phyloP scores from a whole-genome alignment of 2,797 vertebrate genomes.

The Cichlasoma orientale region DNA sequence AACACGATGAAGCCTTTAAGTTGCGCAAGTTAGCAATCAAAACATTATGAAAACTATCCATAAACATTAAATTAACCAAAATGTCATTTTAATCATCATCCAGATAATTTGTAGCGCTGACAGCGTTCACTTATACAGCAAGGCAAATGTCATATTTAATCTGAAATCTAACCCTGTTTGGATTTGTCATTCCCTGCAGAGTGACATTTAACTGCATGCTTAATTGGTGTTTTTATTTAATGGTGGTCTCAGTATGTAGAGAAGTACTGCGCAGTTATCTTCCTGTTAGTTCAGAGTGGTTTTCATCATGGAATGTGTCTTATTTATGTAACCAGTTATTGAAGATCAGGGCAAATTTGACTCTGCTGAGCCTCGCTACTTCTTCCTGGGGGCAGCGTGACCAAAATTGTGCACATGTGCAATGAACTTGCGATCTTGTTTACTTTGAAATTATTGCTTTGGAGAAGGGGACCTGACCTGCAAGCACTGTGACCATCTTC shows the following conservation, averaged over 20 bases:
- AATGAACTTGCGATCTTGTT: too few species aligned
- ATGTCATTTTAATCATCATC: slow-evolving; percentile 26
- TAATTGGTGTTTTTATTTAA: background rate
- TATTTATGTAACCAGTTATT: background rate
- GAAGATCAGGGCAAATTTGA: background rate
- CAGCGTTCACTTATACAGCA: background rate
- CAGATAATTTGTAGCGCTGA: slow-evolving; percentile 5
- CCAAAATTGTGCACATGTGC: too few species aligned
- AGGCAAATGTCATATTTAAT: slow-evolving; percentile 18
- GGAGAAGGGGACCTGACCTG: too few species aligned
- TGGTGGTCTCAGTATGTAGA: background rate
- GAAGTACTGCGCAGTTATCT: background rate
- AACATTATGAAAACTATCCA: background rate
- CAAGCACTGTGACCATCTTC: too few species aligned
- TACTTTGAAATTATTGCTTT: too few species aligned
- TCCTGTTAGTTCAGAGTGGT: background rate
- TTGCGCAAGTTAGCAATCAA: slow-evolving; percentile 17
- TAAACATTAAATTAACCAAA: slow-evolving; percentile 6
- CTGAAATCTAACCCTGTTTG: slow-evolving; percentile 18
- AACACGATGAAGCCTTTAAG: slow-evolving; percentile 17
- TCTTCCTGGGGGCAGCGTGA: too few species aligned
- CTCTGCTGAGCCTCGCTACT: too few species aligned
- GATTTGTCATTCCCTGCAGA: background rate
- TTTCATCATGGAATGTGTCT: background rate
- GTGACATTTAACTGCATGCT: slow-evolving; percentile 2